Evolutionary conservation across 2,113 vertebrate species (phyloP).

Genomic region (Meriones unguiculatus): DNA sequence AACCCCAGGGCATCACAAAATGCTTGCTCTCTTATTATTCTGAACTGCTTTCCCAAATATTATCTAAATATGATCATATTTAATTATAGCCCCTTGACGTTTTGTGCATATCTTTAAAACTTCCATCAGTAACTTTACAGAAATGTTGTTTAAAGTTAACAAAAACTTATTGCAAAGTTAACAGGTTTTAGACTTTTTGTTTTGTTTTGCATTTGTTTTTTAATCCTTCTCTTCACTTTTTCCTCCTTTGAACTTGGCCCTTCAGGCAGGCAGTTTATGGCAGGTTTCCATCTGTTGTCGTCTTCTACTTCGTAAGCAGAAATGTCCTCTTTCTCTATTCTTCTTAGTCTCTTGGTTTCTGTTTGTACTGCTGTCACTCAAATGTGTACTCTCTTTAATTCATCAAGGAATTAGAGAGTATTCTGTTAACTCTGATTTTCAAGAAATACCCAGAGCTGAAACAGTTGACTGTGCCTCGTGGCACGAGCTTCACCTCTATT

Average conservation of each 20-base stretch:
- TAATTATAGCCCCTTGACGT: neutral
- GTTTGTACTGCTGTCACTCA: neutral
- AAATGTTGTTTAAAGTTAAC: neutral
- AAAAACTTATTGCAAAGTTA: neutral
- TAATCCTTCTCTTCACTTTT: neutral
- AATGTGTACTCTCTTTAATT: neutral
- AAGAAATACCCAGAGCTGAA: conserved; percentile 15
- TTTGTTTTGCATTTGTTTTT: neutral
- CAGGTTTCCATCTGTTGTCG: neutral
- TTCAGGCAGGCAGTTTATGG: neutral
- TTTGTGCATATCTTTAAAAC: neutral
- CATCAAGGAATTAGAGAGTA: neutral
- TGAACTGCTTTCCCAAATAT: neutral
- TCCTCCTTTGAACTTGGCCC: neutral
- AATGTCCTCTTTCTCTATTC: neutral
- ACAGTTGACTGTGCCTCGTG: neutral
- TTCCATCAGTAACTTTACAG: neutral
- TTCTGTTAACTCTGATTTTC: neutral
- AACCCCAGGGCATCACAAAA: neutral
- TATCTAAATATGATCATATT: neutral
- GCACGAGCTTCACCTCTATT: neutral
- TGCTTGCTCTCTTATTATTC: neutral
- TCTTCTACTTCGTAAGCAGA: neutral
- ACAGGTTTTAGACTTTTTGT: neutral
- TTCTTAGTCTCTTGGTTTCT: neutral